Evolutionary conservation across 1,140 invertebrate genomes (phyloP), one percentile per base, ranked within the genome.

Genomic region (Pachyrhynchus sulphureomaculatus): DNA sequence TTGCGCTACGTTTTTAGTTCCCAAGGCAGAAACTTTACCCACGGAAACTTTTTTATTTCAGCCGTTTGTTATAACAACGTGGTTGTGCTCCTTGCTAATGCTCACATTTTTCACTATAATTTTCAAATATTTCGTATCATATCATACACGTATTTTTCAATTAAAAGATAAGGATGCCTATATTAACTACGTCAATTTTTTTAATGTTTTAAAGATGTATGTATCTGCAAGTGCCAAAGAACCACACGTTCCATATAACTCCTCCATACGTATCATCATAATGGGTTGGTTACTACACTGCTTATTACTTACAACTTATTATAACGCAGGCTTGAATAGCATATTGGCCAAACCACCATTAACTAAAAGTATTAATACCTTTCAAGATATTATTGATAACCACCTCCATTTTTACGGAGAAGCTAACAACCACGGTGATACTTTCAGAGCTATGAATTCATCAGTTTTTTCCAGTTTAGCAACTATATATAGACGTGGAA

Each of bases 311-410:
- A 6, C 45, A 4, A 63, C 61, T 3, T 63, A 57, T 15, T 57
- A 63, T 23, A 42, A 18, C 15, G 53, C 61, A 17, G 53, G 54
- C 1, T 26, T 63, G 10, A 63, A 34, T 13, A 63, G 61, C 26
- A 44, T 13, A 17, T 36, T 57, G 20, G 13, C 54, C 17, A 52
- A 36, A n/a, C 61, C 61, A 2, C 29, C 29, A 18, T 5, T 57
- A 4, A 41, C 21, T 6, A 9, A 20, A 2, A 9, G 26, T 29
- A 57, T 63, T 12, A 57, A 51, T 13, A 64, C 55, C 12, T 21
- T 64, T 0, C 55, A 64, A 37, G 56, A 64, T 26, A 59, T 64
- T 41, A 49, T 64, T 10, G 33, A 47, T 9, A 13, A 55, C 41
- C 10, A 34, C 36, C 12, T 55, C n/a, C n/a, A 42, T 5, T 17